These are phyloP conservation scores for Puffinus mauretanicus DNA, from an alignment of 2,113 vertebrate species.

Conservation along the genomic window DNA sequence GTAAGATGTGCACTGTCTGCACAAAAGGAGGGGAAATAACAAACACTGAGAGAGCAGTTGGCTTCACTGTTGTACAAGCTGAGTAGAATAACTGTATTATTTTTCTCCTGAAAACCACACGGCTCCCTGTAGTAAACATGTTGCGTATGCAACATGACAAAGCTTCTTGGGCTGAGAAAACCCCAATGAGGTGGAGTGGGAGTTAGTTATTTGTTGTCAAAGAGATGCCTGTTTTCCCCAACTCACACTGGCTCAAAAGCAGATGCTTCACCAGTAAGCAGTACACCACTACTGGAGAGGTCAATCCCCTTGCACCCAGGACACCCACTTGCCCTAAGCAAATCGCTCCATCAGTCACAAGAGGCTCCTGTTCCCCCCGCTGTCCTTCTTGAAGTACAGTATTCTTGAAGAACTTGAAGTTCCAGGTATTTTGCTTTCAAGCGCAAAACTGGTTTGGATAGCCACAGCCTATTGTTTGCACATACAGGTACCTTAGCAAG, in stretches of 20 bases:
- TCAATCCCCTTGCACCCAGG: neutral
- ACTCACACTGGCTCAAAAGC: neutral
- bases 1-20: neutral
- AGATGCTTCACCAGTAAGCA: neutral
- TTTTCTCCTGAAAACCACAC: neutral
- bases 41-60: neutral
- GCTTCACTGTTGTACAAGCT: neutral
- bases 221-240: neutral
- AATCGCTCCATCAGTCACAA: neutral
- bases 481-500: neutral
- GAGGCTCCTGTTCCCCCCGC: neutral
- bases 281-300: neutral
- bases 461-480: neutral
- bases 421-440: neutral
- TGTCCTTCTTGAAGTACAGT: neutral
- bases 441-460: neutral
- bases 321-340: neutral
- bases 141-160: neutral
- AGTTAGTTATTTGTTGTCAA: constrained; percentile 21
- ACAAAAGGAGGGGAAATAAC: neutral
- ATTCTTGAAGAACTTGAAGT: too few species aligned
- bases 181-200: neutral
- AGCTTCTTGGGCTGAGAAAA: constrained; percentile 28
- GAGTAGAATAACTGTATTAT: neutral
- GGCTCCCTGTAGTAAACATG: neutral